Evolutionary conservation across 2,888 invertebrate species (phyloP).

Genomic region (Tetranychus truncatus): DNA sequence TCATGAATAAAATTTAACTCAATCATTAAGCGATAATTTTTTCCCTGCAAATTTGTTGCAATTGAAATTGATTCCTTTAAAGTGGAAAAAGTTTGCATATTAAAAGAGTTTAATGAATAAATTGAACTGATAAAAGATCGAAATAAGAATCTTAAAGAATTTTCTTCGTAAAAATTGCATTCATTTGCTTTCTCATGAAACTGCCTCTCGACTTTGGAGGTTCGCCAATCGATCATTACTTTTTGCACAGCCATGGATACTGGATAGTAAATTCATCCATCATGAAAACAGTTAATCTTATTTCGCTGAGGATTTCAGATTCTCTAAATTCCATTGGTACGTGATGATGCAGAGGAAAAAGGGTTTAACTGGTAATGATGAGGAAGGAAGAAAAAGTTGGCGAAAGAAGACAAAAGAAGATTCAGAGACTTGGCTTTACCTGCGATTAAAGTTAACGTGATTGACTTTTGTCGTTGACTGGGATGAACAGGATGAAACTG

Average conservation of each 20-base stretch:
- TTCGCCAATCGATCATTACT: too few relatives aligned
- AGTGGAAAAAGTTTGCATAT: too few relatives aligned
- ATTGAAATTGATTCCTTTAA: too few relatives aligned
- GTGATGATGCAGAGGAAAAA: background rate
- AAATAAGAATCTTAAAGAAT: too few relatives aligned
- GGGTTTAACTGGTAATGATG: background rate
- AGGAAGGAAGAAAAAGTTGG: background rate
- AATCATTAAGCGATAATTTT: too few relatives aligned
- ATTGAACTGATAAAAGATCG: too few relatives aligned
- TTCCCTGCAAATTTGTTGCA: too few relatives aligned
- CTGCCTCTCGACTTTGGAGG: too few relatives aligned
- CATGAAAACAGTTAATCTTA: background rate
- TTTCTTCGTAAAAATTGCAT: too few relatives aligned
- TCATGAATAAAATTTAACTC: too few relatives aligned
- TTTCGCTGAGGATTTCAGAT: background rate
- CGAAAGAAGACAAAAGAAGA: background rate
- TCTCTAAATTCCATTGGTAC: background rate
- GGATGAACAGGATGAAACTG: background rate
- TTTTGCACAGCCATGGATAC: background rate
- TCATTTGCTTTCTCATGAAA: too few relatives aligned
- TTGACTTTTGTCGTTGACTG: background rate
- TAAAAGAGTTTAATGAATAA: too few relatives aligned
- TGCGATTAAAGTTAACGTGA: background rate
- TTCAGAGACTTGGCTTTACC: background rate
- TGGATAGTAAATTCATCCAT: background rate